Conservation (phyloP, 1,140 invertebrate species). For the Harlomillsia oculata region DNA sequence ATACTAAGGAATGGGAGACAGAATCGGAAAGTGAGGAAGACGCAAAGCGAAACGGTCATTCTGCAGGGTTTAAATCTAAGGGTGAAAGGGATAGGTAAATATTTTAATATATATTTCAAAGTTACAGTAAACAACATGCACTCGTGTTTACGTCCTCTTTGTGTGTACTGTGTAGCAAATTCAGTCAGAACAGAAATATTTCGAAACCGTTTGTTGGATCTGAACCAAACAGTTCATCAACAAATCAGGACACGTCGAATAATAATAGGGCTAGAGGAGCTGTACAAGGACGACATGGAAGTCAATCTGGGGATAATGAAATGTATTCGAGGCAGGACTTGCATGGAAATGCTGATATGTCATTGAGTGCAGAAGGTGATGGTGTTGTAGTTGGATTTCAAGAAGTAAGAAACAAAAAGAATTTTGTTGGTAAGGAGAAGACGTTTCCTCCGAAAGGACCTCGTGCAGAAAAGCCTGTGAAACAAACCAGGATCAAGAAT, state of each 20-base stretch:
- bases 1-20: conserved; percentile 18
- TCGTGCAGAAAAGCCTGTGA: not conserved
- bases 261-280: conserved; percentile 17
- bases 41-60: conserved; percentile 3
- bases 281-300: too few species aligned
- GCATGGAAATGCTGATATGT: conserved; percentile 9
- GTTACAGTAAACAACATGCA: too few species aligned
- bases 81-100: not conserved
- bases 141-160: too few species aligned
- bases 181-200: not conserved
- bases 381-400: conserved; percentile 13
- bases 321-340: not conserved
- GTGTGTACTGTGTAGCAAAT: not conserved
- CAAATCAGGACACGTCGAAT: conserved; percentile 9
- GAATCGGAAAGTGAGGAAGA: conserved; percentile 14
- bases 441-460: not conserved
- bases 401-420: conserved; percentile 15
- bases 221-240: conserved; percentile 8
- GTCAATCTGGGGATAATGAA: too few species aligned
- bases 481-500: conserved; percentile 20
- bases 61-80: conserved; percentile 6
- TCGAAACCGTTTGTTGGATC: conserved; percentile 2
- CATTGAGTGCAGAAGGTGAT: conserved; percentile 6
- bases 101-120: too few species aligned
- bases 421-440: conserved; percentile 3